phyloP scores from a whole-genome alignment of 2,113 vertebrate genomes.

The Nannospalax galili region DNA sequence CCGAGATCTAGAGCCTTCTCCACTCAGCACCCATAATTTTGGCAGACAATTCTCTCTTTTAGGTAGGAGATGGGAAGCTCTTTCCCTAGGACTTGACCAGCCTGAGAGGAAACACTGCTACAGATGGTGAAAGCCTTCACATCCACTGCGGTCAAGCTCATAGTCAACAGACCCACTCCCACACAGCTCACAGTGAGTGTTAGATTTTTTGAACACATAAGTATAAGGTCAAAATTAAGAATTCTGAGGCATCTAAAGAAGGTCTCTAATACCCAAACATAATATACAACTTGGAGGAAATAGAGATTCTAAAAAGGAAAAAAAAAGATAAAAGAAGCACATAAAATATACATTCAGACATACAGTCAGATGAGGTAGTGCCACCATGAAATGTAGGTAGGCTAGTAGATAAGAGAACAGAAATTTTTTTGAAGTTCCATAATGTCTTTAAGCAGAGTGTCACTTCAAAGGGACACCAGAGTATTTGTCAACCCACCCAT shows the following conservation, averaged over 20 bases:
- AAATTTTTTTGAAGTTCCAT: background rate
- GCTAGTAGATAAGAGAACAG: background rate
- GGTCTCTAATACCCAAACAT: background rate
- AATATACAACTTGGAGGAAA: background rate
- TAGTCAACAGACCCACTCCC: background rate
- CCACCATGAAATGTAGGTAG: background rate
- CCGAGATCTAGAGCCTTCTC: background rate
- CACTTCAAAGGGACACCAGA: background rate
- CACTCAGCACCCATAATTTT: background rate
- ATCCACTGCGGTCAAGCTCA: background rate
- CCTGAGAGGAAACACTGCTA: background rate
- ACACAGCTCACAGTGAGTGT: background rate
- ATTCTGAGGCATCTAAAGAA: background rate
- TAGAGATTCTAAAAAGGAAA: background rate
- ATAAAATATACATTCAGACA: background rate
- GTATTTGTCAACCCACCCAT: background rate
- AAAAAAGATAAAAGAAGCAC: background rate
- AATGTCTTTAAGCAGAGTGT: background rate
- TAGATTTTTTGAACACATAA: conserved; percentile 2
- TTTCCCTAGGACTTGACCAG: background rate
- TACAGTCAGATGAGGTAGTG: background rate
- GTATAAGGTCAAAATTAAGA: conserved; percentile 10
- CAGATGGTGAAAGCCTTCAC: background rate
- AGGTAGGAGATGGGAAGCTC: background rate
- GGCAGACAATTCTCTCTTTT: background rate